Evolutionary conservation across 2,888 invertebrate genomes (phyloP).

Genomic region (Dynastes hyllus): DNA sequence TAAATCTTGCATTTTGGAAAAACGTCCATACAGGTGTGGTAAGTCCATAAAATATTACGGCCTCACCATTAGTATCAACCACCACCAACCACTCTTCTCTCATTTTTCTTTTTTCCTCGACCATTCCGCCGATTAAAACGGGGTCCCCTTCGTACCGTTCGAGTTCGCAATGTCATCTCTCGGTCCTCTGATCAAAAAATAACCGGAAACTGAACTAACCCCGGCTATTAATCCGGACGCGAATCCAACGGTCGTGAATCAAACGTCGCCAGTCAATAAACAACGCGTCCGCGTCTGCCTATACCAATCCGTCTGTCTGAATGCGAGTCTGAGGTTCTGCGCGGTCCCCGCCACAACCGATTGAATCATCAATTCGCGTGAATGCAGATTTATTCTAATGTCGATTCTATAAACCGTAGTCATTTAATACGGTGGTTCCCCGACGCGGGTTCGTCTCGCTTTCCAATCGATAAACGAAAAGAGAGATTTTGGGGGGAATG

Average conservation of each 20-base stretch:
- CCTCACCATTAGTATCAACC: slow-evolving; percentile 34
- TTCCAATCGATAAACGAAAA: neutral
- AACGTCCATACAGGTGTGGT: neutral
- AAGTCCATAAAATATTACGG: slow-evolving; percentile 35
- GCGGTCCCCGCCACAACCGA: slow-evolving; percentile 22
- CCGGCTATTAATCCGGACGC: slow-evolving; percentile 30
- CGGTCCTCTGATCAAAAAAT: slow-evolving; percentile 32
- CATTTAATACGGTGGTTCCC: slow-evolving; percentile 21
- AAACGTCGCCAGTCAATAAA: slow-evolving; percentile 43
- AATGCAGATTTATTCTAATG: slow-evolving; percentile 47
- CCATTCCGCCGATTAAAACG: neutral
- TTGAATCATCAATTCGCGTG: slow-evolving; percentile 48
- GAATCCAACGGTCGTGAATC: slow-evolving; percentile 30
- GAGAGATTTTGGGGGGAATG: neutral
- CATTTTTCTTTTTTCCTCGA: slow-evolving; percentile 37
- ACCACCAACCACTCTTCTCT: slow-evolving; percentile 20
- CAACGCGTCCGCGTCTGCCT: slow-evolving; percentile 28
- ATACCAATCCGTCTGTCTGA: slow-evolving; percentile 33
- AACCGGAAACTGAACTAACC: slow-evolving; percentile 25
- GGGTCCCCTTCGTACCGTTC: neutral
- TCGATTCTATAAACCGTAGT: slow-evolving; percentile 42
- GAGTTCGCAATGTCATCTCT: slow-evolving; percentile 23
- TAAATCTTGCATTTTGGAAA: slow-evolving; percentile 24
- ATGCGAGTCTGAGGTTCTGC: slow-evolving; percentile 47
- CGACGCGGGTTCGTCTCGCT: neutral